Evolutionary conservation across 2,113 vertebrate species (phyloP).

Genomic region (Megaptera novaeangliae): DNA sequence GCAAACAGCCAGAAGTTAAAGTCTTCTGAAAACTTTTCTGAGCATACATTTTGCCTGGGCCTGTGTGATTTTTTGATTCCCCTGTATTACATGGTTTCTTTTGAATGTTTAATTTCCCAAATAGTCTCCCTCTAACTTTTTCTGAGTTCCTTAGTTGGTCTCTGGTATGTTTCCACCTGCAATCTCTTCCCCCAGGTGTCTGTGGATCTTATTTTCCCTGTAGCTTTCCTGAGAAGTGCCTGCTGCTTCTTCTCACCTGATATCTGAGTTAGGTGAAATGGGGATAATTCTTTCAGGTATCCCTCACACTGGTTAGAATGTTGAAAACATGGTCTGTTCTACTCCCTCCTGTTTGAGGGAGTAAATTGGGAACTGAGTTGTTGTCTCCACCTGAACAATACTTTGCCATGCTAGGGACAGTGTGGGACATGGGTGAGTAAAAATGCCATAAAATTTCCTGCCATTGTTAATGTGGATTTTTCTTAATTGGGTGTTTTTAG

Average conservation of each 20-base stretch:
- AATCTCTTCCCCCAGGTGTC: not conserved
- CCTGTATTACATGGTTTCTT: not conserved
- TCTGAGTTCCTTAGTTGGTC: not conserved
- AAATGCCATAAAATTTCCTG: not conserved
- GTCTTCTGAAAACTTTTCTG: not conserved
- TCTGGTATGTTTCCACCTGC: not conserved
- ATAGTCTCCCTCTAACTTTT: not conserved
- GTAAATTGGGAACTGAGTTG: not conserved
- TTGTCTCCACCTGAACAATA: not conserved
- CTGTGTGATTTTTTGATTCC: not conserved
- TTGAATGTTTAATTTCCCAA: not conserved
- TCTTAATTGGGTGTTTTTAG: not conserved
- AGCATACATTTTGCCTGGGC: not conserved
- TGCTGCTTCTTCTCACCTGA: not conserved
- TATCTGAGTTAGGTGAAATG: not conserved
- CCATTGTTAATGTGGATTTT: not conserved
- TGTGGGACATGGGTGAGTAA: not conserved
- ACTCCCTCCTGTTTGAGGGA: not conserved
- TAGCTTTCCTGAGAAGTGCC: not conserved
- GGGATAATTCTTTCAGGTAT: not conserved
- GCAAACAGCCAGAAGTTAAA: not conserved
- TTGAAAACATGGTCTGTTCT: not conserved
- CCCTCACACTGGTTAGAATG: not conserved
- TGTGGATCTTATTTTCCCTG: not conserved
- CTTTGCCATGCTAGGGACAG: not conserved